phyloP scores from a whole-genome alignment of 2,888 invertebrate genomes.

The Teleiodes luculella region DNA sequence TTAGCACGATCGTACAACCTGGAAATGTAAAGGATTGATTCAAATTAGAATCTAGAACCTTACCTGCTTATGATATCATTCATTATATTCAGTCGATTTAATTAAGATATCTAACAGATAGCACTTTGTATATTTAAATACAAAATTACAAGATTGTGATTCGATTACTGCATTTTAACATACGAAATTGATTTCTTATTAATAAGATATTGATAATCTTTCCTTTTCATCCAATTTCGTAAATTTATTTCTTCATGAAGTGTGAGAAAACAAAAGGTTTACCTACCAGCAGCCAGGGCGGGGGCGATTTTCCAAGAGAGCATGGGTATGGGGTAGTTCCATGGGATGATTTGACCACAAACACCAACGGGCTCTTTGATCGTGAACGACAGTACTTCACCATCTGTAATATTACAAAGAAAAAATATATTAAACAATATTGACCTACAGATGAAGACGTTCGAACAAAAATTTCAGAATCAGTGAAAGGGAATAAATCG shows the following conservation, averaged over 20 bases:
- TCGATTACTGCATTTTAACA: too few species aligned
- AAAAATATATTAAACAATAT: not conserved
- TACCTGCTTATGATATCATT: too few species aligned
- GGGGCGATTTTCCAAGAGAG: constrained; percentile 95
- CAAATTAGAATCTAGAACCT: too few species aligned
- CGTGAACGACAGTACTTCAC: constrained; percentile 88
- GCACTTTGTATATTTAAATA: too few species aligned
- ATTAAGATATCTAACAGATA: too few species aligned
- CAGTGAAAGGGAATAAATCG: too few species aligned
- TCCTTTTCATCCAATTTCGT: too few species aligned
- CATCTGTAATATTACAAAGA: constrained; percentile 75
- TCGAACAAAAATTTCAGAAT: too few species aligned
- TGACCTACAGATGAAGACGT: not conserved
- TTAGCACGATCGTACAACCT: constrained; percentile 91
- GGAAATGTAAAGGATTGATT: constrained; percentile 2
- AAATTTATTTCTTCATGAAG: not conserved
- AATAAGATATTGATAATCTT: too few species aligned
- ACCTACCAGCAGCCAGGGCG: constrained; percentile 82
- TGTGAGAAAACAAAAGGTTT: not conserved
- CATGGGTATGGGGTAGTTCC: constrained; percentile 97
- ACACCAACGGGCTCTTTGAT: constrained; percentile 92
- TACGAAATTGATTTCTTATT: too few species aligned
- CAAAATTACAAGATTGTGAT: too few species aligned
- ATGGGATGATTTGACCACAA: constrained; percentile 95
- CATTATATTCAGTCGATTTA: too few species aligned